Evolutionary conservation across 2,888 invertebrate genomes (phyloP), one percentile per base, ranked within the genome.

Genomic region (Eupithecia insigniata): DNA sequence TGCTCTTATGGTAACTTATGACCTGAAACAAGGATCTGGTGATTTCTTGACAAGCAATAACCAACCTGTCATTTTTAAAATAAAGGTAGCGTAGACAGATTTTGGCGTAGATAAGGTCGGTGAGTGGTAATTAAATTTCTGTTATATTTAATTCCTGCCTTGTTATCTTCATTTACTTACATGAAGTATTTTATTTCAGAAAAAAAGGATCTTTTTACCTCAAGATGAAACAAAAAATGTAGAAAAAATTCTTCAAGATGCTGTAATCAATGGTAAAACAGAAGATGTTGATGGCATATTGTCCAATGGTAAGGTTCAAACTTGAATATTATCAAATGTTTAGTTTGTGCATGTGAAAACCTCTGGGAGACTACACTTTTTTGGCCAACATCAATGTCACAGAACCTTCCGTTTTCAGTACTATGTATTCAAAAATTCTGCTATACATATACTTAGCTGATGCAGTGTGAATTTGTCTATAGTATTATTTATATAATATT

Each of bases 181-280:
- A 2, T 7, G 18, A 2, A 28, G 7, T 36, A 32, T 64, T 36
- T 64, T 26, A 16, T 64, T 87, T 75, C 79, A 90, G 90, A 73
- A 64, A 66, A 83, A 82, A 70, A 81, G 80, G 67, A 83, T 84
- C 74, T 81, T 70, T 77, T 1, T 83, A 82, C 30, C 84, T 85
- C 71, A 80, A 81, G 36, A 89, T 84, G 76, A 78, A 51, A 85
- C 77, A 76, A 91, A 90, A 74, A 91, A 87, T 71, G 81, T 86
- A 55, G 93, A 93, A 82, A 84, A 84, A 61, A 83, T 83, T 61
- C 78, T 94, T 58, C 92, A 92, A 84, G 90, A 90, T 80, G 91
- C 92, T 64, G 90, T 93, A 43, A 85, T 91, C 58, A 90, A 90
- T 84, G 90, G 89, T 30, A 87, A 90, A 76, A 43, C 90, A 10